A percentile compares a stretch with the other conserved stretches of the same genome.
phyloP scores from a whole-genome alignment of 1,140 invertebrate genomes.

The Drosophila sturtevanti region DNA sequence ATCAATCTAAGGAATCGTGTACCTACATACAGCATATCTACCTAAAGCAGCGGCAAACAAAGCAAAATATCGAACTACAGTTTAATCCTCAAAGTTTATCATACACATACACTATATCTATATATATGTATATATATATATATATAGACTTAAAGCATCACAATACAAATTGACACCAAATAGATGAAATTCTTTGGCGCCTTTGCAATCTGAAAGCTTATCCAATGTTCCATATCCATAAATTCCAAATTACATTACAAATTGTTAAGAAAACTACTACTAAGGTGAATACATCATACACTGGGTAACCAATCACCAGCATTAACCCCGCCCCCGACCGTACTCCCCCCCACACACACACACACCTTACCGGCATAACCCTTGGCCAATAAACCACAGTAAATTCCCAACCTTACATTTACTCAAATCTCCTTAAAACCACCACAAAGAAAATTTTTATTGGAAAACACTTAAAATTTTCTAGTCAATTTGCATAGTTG shows the following conservation, averaged over 20 bases:
- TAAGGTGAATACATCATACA: slow-evolving; percentile 62
- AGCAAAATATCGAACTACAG: slow-evolving; percentile 3
- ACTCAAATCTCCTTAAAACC: background rate
- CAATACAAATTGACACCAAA: slow-evolving; percentile 3
- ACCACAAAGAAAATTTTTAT: background rate
- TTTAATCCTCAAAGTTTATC: slow-evolving; percentile 44
- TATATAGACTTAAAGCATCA: slow-evolving; percentile 9
- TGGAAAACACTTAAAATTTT: slow-evolving; percentile 31
- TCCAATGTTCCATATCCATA: slow-evolving; percentile 1
- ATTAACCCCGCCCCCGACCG: background rate
- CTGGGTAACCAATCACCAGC: slow-evolving; percentile 8
- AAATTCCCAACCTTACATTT: background rate
- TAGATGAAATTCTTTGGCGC: slow-evolving; percentile 4
- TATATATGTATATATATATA: slow-evolving; percentile 49
- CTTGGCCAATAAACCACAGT: too few relatives aligned
- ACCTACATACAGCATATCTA: slow-evolving; percentile 64
- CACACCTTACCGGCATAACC: too few relatives aligned
- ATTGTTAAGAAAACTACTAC: slow-evolving; percentile 72
- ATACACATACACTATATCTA: slow-evolving; percentile 21
- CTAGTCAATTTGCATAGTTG: slow-evolving; percentile 67
- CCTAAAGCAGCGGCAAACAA: slow-evolving; percentile 21
- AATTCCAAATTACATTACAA: slow-evolving; percentile 13
- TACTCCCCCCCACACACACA: slow-evolving; percentile 9
- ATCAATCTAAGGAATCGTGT: slow-evolving; percentile 41
- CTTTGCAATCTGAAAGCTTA: slow-evolving; percentile 4